phyloP scores from a whole-genome alignment of 2,888 invertebrate species.

The Brachylomia viminalis region DNA sequence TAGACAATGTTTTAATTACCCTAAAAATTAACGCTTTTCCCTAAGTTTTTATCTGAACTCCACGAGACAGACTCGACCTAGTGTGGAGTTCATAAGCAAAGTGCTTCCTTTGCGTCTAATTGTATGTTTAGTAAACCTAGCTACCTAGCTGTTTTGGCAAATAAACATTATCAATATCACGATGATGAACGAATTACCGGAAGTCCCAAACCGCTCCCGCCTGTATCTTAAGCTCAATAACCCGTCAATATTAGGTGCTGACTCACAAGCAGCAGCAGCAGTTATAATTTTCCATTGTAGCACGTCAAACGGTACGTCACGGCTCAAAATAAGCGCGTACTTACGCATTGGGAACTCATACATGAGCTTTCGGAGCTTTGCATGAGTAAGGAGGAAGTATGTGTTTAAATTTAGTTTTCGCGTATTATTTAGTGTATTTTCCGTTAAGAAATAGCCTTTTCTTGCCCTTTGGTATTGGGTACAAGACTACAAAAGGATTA shows the following conservation, averaged over 20 bases:
- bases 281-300: conserved; percentile 68
- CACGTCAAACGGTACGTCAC: conserved; percentile 65
- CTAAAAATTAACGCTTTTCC: no score
- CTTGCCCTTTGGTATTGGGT: not conserved
- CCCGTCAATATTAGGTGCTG: conserved; percentile 75
- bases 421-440: not conserved
- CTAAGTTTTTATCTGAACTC: no score
- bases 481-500: not conserved
- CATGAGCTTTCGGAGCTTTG: conserved; percentile 7
- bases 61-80: no score
- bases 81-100: no score
- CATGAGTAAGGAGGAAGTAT: not conserved
- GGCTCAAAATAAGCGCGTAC: conserved; percentile 45
- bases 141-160: no score
- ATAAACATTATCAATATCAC: no score
- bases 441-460: not conserved
- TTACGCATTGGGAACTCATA: conserved; percentile 56
- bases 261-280: conserved; percentile 75
- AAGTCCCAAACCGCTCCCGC: conserved; percentile 51
- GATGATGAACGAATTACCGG: not conserved
- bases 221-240: conserved; percentile 11
- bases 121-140: no score
- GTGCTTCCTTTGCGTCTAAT: no score
- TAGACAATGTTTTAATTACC: no score
- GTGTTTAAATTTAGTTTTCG: conserved; percentile 16